These are phyloP conservation scores for Rhagonycha lutea DNA, from an alignment of 2,888 invertebrate species.

Conservation along the genomic window DNA sequence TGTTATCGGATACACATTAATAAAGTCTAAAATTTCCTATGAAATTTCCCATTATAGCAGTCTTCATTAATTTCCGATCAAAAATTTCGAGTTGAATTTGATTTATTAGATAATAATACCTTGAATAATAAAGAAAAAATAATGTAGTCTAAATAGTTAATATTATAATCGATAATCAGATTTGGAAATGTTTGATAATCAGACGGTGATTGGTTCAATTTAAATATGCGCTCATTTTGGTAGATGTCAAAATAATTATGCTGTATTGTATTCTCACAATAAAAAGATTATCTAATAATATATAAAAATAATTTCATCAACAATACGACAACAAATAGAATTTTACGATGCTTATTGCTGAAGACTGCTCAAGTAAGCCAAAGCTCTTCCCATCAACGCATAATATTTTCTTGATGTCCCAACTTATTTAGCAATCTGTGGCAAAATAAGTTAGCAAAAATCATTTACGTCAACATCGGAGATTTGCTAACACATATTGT, in stretches of 20 bases:
- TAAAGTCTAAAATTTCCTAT: background rate
- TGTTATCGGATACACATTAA: background rate
- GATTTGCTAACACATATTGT: too few species aligned
- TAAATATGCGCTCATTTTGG: background rate
- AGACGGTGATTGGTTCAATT: background rate
- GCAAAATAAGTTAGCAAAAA: too few species aligned
- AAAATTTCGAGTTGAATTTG: background rate
- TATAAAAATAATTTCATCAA: background rate
- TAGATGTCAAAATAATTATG: background rate
- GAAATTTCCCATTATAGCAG: background rate
- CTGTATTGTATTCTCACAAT: background rate
- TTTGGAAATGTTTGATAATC: background rate
- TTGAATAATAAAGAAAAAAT: too few species aligned
- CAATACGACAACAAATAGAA: background rate
- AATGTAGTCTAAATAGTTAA: too few species aligned
- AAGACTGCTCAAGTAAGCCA: background rate
- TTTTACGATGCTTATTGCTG: background rate
- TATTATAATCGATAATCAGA: background rate
- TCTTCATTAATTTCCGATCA: background rate
- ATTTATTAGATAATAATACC: background rate
- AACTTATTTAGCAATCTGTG: background rate
- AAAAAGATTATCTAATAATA: background rate
- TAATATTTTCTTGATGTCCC: background rate
- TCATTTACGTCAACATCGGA: too few species aligned
- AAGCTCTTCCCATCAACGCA: background rate